Evolutionary conservation across 2,113 vertebrate genomes (phyloP), one percentile per base, ranked within the genome.

Genomic region (Nerophis lumbriciformis): DNA sequence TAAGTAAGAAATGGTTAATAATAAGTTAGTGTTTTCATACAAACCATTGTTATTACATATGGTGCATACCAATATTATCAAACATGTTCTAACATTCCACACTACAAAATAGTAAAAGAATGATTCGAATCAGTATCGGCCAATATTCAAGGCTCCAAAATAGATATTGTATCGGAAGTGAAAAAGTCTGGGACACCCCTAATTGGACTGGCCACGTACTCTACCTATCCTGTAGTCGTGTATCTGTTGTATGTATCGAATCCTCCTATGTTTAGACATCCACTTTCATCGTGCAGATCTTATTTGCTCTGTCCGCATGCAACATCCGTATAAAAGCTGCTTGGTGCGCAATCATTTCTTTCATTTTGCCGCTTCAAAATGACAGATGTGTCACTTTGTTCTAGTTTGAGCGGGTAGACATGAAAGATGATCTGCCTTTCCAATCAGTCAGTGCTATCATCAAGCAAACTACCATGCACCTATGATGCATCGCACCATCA

Each of bases 361-460:
- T 28, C 28, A 28, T 52, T 71, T 58, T 58, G 19, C 53, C 56
- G 65, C 64, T 72, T 59, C 53, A 66, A 73, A 68, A 78, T 76
- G 65, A 76, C 35, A 79, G 61, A 63, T 65, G 42, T 73, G 59
- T 74, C 51, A 67, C 51, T 81, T 63, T 77, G 66, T 72, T 76
- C 58, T 61, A 62, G 53, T 53, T 44, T 59, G 9, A 5, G 76
- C 57, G 73, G 67, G 71, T 68, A 65, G 65, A 66, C 59, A 79
- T 76, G 53, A 78, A 44, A 75, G 58, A 73, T 70, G 67, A 48
- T 65, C 63, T 68, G 63, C 56, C 65, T 37, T 55, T 59, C 66
- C 52, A 75, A 79, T 81, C 77, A 66, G 65, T 62, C 57, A 15
- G 12, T 60, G 52, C 48, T 37, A 62, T 57, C 63, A 68, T 42